Evolutionary conservation across 2,797 vertebrate genomes (phyloP).

Genomic region (Iguana delicatissima): DNA sequence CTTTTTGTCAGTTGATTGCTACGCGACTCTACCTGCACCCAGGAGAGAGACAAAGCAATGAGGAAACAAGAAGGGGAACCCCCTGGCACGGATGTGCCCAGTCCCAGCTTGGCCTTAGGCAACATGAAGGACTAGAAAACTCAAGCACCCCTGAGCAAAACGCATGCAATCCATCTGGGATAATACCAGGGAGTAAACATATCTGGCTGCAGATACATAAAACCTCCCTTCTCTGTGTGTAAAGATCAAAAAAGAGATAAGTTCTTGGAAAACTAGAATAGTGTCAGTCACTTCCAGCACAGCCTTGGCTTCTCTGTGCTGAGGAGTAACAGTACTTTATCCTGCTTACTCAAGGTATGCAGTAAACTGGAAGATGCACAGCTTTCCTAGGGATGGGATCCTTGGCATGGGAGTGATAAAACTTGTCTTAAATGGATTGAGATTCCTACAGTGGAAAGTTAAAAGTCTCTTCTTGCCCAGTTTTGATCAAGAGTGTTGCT

Average conservation of each 20-base stretch:
- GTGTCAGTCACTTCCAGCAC: too few relatives aligned
- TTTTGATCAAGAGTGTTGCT: too few relatives aligned
- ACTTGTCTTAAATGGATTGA: too few relatives aligned
- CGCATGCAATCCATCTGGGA: not conserved
- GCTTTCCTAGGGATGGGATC: too few relatives aligned
- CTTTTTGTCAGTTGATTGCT: too few relatives aligned
- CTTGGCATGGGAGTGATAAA: too few relatives aligned
- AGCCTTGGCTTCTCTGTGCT: not conserved
- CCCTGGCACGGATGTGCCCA: not conserved
- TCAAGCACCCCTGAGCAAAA: not conserved
- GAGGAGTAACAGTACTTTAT: too few relatives aligned
- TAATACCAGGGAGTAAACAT: not conserved
- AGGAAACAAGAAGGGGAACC: not conserved
- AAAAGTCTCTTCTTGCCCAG: too few relatives aligned
- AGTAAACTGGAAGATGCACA: too few relatives aligned
- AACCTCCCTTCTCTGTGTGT: not conserved
- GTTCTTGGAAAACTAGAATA: not conserved
- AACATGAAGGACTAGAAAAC: not conserved
- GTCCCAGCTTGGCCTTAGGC: not conserved
- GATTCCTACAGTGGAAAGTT: too few relatives aligned
- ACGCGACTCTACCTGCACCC: not conserved
- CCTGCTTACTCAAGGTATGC: too few relatives aligned
- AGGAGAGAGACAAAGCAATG: not conserved
- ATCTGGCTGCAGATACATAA: not conserved
- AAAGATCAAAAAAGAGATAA: not conserved